phyloP scores from a whole-genome alignment of 2,113 vertebrate genomes.

The Corythaixoides concolor region DNA sequence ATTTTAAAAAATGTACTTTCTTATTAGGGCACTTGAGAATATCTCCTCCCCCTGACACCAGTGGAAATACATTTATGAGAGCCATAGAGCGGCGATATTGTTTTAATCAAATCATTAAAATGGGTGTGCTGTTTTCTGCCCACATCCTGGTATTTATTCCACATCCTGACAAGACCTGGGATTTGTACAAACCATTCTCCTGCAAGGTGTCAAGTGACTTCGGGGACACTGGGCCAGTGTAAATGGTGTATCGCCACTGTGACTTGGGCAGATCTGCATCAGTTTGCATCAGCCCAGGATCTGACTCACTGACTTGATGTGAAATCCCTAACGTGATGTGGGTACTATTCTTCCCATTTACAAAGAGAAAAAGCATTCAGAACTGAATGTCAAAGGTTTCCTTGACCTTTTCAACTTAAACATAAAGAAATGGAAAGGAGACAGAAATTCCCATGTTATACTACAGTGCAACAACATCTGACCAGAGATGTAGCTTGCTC shows the following conservation, averaged over 20 bases:
- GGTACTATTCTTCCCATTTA: neutral
- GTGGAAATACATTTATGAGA: conserved; percentile 35
- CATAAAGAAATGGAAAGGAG: neutral
- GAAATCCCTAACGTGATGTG: neutral
- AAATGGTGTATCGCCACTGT: neutral
- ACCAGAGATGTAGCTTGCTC: neutral
- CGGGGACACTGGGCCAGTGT: neutral
- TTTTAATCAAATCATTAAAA: conserved; percentile 40
- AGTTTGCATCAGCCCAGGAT: neutral
- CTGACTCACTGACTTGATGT: neutral
- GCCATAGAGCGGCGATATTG: neutral
- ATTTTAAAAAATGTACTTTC: neutral
- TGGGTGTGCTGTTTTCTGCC: neutral
- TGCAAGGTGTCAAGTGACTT: conserved; percentile 17
- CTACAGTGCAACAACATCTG: neutral
- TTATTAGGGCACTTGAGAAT: conserved; percentile 11
- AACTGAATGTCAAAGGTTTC: neutral
- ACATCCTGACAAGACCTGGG: neutral
- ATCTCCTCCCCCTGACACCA: neutral
- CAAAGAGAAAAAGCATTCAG: neutral
- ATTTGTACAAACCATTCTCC: neutral
- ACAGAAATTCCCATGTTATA: neutral
- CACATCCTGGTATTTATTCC: conserved; percentile 31
- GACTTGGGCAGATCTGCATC: neutral
- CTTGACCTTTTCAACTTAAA: neutral